Base-by-base conservation (phyloP, 2,113 vertebrate species). In the Anguilla japonica region DNA sequence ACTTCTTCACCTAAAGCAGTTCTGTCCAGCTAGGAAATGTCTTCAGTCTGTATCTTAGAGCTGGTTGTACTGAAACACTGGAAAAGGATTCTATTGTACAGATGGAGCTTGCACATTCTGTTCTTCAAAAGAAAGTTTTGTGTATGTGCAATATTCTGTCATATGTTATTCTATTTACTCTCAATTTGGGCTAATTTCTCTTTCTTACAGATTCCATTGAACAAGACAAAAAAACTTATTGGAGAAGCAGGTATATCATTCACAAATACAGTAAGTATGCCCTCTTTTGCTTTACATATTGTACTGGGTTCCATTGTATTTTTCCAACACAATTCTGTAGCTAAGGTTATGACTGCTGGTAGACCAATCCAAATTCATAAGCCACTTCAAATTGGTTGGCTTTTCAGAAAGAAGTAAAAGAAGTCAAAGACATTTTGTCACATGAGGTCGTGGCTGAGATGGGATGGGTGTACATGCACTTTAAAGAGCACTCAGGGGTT, bases 191-290 rank as follows among this genome's bases (percentile, higher is more conserved):
- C 60, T 20, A 43, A 34, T 50, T 63, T 79, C 26, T 50, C 84
- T 93, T 88, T 53, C 29, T 93, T 95, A n/a, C 91, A 99, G 98
- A 97, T 92, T 79, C 98, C 98, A 0, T 92, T 99, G 0, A 97
- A 92, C 90, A 99, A 99, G 93, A 97, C 98, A 0, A 97, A 94
- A 57, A 95, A 96, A 71, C 96, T 99, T 0, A 97, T 99, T 18
- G 98, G 96, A 1, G 97, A 98, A 41, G 97, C 95, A 87, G 98
- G 98, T 53, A 94, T 99, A 82, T 96, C 96, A 0, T 99, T 99
- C 88, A 92, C 95, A 11, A 99, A 97, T 0, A 96, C 97, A 8
- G 98, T 99, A 90, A 97, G 97, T 95, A 29, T 14, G 26, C 8
- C 39, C 63, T 0, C 50, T 18, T 89, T 6, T 5, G n/a, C 39